A percentile compares a stretch with the other conserved stretches of the same genome.
These are phyloP conservation scores for Melanocharis versteri DNA, from an alignment of 2,113 vertebrate genomes.

Conservation along the genomic window DNA sequence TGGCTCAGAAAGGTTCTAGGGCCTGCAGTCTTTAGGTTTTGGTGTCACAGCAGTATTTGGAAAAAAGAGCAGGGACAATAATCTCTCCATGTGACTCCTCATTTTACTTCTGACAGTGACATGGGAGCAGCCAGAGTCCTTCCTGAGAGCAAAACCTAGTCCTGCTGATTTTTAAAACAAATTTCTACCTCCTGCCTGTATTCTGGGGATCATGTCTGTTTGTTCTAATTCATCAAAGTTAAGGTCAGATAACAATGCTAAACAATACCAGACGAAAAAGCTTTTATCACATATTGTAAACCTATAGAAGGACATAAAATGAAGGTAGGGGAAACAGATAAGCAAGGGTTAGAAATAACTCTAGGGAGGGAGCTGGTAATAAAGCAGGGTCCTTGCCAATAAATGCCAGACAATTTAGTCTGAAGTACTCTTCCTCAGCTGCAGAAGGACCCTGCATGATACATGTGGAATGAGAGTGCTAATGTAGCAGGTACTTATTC, in stretches of 20 bases:
- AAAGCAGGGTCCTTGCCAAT: not conserved
- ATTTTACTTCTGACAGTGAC: not conserved
- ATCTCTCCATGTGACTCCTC: not conserved
- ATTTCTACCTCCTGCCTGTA: not conserved
- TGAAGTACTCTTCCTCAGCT: not conserved
- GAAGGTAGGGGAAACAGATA: not conserved
- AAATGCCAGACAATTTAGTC: not conserved
- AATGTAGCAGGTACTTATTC: slow-evolving; percentile 5
- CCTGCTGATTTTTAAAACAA: not conserved
- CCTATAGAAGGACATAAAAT: not conserved
- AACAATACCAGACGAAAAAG: not conserved
- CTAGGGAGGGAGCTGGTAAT: not conserved
- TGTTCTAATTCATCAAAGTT: not conserved
- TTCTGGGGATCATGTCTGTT: not conserved
- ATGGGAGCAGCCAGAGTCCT: not conserved
- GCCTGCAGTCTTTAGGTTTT: not conserved
- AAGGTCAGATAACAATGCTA: not conserved
- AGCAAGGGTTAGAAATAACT: not conserved
- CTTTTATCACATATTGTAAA: not conserved
- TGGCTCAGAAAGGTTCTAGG: not conserved
- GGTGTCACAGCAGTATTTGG: not conserved
- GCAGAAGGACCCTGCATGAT: not conserved
- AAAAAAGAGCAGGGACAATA: not conserved
- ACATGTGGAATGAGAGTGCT: not conserved
- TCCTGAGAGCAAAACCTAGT: not conserved